A percentile compares a stretch with the other conserved stretches of the same genome.
Conservation (phyloP, 2,797 vertebrate genomes). For the Rhabdomys pumilio region DNA sequence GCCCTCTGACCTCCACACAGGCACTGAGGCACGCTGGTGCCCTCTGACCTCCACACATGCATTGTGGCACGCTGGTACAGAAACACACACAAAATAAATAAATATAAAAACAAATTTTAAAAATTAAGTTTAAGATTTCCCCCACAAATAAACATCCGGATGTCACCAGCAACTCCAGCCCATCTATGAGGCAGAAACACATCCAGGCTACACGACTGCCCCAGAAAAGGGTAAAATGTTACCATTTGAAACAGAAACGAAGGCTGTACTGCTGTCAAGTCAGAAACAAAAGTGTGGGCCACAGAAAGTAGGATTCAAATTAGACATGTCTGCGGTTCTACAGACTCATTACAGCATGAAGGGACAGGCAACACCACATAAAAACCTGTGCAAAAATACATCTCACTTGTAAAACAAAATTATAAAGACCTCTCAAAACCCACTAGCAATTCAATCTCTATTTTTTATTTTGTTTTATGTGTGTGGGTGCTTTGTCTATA, state of each 20-base stretch:
- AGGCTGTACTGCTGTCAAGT: neutral
- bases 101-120: neutral
- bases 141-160: neutral
- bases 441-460: neutral
- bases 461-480: neutral
- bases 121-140: constrained; percentile 20
- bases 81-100: neutral
- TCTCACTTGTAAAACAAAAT: neutral
- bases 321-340: neutral
- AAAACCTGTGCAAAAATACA: neutral
- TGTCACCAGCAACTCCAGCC: neutral
- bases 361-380: neutral
- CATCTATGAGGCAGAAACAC: no score
- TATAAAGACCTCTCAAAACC: constrained; percentile 46
- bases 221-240: neutral
- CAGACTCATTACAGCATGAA: constrained; percentile 1
- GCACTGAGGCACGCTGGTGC: no score
- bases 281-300: neutral
- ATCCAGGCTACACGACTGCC: neutral
- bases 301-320: neutral
- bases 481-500: neutral
- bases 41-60: no score
- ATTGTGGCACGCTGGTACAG: neutral
- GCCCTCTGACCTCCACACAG: no score
- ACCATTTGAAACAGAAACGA: neutral